These are phyloP conservation scores for Hypocryptadius cinnamomeus DNA, from an alignment of 2,113 vertebrate genomes.

Conservation along the genomic window DNA sequence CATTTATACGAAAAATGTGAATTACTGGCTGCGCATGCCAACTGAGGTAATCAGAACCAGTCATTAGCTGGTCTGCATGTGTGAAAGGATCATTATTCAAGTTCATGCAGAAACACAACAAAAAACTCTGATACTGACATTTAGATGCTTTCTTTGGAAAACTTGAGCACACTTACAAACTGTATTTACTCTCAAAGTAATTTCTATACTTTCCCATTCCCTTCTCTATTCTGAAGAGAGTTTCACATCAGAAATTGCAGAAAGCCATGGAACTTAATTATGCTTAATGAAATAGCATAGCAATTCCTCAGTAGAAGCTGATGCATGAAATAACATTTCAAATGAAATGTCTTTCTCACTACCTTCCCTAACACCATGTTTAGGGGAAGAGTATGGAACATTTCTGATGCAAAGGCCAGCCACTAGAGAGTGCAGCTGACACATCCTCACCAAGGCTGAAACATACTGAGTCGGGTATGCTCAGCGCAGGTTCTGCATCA, in stretches of 20 bases:
- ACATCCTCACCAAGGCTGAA: not conserved
- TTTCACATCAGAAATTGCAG: not conserved
- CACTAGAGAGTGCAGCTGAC: not conserved
- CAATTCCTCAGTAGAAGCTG: not conserved
- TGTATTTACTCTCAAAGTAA: not conserved
- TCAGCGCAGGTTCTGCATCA: not conserved
- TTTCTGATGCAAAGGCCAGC: not conserved
- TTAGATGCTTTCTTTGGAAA: not conserved
- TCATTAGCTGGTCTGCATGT: not conserved
- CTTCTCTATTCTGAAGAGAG: not conserved
- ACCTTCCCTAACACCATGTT: not conserved
- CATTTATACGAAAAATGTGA: not conserved
- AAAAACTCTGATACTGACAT: not conserved
- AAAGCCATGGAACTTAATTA: not conserved
- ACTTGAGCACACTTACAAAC: not conserved
- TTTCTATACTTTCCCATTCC: not conserved
- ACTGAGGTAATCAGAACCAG: not conserved
- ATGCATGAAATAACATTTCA: not conserved
- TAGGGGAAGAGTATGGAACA: not conserved
- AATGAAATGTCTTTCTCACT: not conserved
- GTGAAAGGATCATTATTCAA: not conserved
- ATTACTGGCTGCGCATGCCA: not conserved
- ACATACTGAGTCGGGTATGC: fast-evolving
- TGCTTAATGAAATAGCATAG: not conserved
- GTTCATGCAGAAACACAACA: not conserved